Evolutionary conservation across 1,140 invertebrate species (phyloP).

Genomic region (Drosophila ambigua): DNA sequence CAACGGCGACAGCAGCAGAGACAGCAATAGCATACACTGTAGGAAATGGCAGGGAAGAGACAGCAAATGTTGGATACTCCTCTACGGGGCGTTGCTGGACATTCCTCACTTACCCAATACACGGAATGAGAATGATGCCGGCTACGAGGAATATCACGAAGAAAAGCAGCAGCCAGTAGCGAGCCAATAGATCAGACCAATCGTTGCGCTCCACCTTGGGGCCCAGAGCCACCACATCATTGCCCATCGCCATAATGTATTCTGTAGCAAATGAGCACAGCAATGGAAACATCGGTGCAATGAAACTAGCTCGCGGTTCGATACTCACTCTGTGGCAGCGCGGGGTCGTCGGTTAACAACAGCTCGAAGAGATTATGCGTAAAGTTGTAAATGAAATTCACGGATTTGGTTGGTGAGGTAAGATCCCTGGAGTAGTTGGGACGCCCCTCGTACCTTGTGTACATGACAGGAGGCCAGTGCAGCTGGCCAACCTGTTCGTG

Average conservation of each 20-base stretch:
- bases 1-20: slow-evolving; percentile 93
- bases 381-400: slow-evolving; percentile 49
- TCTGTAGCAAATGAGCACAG: slow-evolving; percentile 31
- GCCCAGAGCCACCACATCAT: slow-evolving; percentile 52
- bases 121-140: slow-evolving; percentile 87
- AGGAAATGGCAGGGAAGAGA: slow-evolving; percentile 5
- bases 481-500: slow-evolving; percentile 56
- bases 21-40: slow-evolving; percentile 90
- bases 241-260: slow-evolving; percentile 52
- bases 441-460: slow-evolving; percentile 22
- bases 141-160: slow-evolving; percentile 86
- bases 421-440: slow-evolving; percentile 21
- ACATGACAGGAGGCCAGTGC: slow-evolving; percentile 34
- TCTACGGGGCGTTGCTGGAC: too few species aligned
- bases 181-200: slow-evolving; percentile 83
- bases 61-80: slow-evolving; percentile 25
- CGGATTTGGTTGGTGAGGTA: not conserved
- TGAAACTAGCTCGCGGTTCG: too few species aligned
- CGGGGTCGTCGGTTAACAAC: slow-evolving; percentile 6
- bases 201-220: slow-evolving; percentile 84
- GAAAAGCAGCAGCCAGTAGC: slow-evolving; percentile 86
- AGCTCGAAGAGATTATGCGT: slow-evolving; percentile 46
- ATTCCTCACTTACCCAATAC: slow-evolving; percentile 85
- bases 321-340: slow-evolving; percentile 49
- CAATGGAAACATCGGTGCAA: not conserved